Conservation (phyloP, 2,113 vertebrate species). For the Mirounga angustirostris region DNA sequence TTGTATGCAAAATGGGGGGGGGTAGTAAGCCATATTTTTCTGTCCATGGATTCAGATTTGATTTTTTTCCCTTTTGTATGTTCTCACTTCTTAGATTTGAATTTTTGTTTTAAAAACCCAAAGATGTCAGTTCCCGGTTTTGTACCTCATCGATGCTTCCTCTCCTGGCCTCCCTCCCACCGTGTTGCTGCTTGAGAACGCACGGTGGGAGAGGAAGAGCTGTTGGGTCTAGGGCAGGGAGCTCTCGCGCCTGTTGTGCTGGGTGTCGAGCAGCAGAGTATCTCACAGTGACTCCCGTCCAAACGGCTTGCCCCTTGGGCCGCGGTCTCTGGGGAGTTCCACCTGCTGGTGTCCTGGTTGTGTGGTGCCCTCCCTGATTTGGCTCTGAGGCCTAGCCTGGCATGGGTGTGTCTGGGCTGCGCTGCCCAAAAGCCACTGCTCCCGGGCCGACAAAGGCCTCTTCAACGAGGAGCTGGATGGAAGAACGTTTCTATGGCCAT, state of each 20-base stretch:
- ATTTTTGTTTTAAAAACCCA: constrained; percentile 79
- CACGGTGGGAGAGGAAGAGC: background rate
- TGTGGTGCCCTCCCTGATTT: background rate
- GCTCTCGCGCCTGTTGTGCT: background rate
- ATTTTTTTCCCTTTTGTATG: constrained; percentile 61
- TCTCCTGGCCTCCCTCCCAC: background rate
- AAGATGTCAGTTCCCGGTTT: constrained; percentile 72
- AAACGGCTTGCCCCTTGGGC: background rate
- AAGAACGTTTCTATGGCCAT: background rate
- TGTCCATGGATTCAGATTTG: constrained; percentile 80
- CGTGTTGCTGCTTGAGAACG: constrained; percentile 40
- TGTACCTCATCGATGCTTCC: constrained; percentile 70
- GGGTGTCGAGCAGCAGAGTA: background rate
- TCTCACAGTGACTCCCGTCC: background rate
- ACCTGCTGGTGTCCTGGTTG: background rate
- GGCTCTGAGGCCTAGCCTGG: background rate
- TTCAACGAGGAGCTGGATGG: background rate
- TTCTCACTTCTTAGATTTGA: constrained; percentile 68
- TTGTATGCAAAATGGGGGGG: constrained; percentile 81
- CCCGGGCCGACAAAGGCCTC: background rate
- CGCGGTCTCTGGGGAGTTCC: background rate
- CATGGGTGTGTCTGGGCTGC: background rate
- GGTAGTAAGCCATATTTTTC: constrained; percentile 87
- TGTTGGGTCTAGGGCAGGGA: background rate
- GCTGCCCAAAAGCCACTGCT: background rate